phyloP scores from a whole-genome alignment of 2,888 invertebrate genomes.

The Agrotis ipsilon region DNA sequence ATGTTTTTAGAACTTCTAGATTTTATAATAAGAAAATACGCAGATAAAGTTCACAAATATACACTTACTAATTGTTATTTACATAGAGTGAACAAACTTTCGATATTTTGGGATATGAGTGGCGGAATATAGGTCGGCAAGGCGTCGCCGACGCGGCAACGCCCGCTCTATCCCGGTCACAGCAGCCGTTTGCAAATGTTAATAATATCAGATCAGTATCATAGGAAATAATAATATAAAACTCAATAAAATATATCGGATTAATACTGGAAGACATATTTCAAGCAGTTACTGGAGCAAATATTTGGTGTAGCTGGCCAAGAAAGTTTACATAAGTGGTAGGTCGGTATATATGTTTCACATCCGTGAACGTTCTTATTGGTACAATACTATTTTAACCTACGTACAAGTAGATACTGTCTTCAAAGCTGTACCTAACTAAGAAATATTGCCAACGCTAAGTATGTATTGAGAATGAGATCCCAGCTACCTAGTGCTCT shows the following conservation, averaged over 20 bases:
- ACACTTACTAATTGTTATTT: conserved; percentile 57
- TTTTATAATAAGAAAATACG: not conserved
- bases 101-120: conserved; percentile 89
- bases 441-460: not conserved
- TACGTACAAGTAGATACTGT: not conserved
- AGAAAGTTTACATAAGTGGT: conserved; percentile 47
- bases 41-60: conserved; percentile 17
- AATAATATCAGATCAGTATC: conserved; percentile 68
- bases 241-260: conserved; percentile 5
- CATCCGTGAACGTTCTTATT: not conserved
- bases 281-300: conserved; percentile 8
- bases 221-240: conserved; percentile 24
- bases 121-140: conserved; percentile 87
- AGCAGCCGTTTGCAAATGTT: conserved; percentile 81
- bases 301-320: conserved; percentile 33
- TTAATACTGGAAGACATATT: not conserved
- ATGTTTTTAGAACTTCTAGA: conserved; percentile 14
- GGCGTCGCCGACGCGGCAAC: conserved; percentile 83
- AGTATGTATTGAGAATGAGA: not conserved
- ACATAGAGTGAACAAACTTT: conserved; percentile 75
- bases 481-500: not conserved
- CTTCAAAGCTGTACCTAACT: not conserved
- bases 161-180: conserved; percentile 88
- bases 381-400: conserved; percentile 24
- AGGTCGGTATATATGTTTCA: conserved; percentile 3